Base-by-base conservation (phyloP, 2,113 vertebrate genomes). In the Microcebus murinus region DNA sequence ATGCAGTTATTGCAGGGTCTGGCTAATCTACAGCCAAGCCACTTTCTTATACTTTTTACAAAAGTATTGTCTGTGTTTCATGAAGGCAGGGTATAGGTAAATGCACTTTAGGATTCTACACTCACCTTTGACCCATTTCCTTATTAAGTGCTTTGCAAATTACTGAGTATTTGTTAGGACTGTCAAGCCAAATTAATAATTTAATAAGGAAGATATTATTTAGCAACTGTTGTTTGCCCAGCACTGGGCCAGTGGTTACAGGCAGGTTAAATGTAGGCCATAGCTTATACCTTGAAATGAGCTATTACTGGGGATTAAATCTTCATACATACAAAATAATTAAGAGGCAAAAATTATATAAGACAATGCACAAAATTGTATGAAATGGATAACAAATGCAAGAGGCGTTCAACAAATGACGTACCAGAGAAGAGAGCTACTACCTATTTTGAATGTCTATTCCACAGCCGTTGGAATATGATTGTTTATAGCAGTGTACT, bases 91-190 rank as follows among this genome's bases (percentile, higher is more conserved):
- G 52, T 57, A 42, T 1, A 18, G 27, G 50, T 82, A 93, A 93
- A 45, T 65, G 17, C 34, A 55, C 31, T 91, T 96, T n/a, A 95
- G 31, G 73, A 94, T 73, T 77, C 82, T n/a, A 77, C 0, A 68
- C 0, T 48, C 3, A 57, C 55, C 42, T 91, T 81, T 59, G 31
- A 91, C 48, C 36, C 50, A 61, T 57, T 39, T 92, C 83, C 83
- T 95, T 67, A 57, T 1, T 73, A 27, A 59, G 29, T 70, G 34
- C 34, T 96, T 48, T 89, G 73, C 93, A 95, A 88, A 88, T 61
- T 21, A 68, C 6, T 55, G 59, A 42, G 6, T 6, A 52, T 59
- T 52, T 85, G 36, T 79, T 25, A 65, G 6, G 34, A 87, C 17
- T 25, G 2, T 59, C 21, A 77, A 79, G 36, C 2, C 27, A 63